These are phyloP conservation scores for Dicranocentrus wangi DNA, from an alignment of 2,888 invertebrate species.

Conservation along the genomic window DNA sequence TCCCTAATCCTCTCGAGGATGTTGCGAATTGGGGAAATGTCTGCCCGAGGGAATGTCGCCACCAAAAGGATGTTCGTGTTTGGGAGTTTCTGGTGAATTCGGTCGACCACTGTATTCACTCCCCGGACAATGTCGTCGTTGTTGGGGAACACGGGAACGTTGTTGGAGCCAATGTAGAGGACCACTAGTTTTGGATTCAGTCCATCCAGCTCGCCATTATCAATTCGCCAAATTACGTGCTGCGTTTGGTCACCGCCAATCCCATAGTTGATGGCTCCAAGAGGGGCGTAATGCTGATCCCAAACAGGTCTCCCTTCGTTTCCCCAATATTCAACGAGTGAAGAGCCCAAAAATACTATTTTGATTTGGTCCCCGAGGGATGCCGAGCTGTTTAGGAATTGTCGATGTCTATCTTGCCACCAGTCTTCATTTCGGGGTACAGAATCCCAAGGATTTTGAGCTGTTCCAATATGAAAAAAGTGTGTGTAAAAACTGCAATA, in stretches of 20 bases:
- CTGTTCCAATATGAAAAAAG: neutral
- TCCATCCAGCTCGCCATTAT: slow-evolving; percentile 90
- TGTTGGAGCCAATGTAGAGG: slow-evolving; percentile 54
- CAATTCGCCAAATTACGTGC: slow-evolving; percentile 90
- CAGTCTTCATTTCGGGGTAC: slow-evolving; percentile 35
- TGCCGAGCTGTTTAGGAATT: slow-evolving; percentile 41
- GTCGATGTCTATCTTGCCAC: slow-evolving; percentile 51
- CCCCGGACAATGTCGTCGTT: slow-evolving; percentile 49
- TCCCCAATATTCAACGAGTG: slow-evolving; percentile 55
- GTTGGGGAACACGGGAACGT: slow-evolving; percentile 27
- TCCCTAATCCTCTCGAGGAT: slow-evolving; percentile 47
- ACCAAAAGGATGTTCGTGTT: slow-evolving; percentile 44
- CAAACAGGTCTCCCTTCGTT: slow-evolving; percentile 80
- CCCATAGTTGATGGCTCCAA: slow-evolving; percentile 93
- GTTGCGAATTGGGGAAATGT: slow-evolving; percentile 3
- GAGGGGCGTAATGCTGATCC: slow-evolving; percentile 91
- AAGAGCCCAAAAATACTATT: slow-evolving; percentile 61
- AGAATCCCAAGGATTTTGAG: slow-evolving; percentile 59
- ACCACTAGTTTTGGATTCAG: slow-evolving; percentile 83
- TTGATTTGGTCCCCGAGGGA: slow-evolving; percentile 36
- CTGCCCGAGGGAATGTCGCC: slow-evolving; percentile 48
- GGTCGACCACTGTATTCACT: slow-evolving; percentile 27
- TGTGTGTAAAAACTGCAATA: neutral
- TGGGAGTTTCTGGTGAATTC: slow-evolving; percentile 39
- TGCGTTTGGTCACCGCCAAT: slow-evolving; percentile 91